These are phyloP conservation scores for Arenaria interpres DNA, from an alignment of 2,113 vertebrate species.

Conservation along the genomic window DNA sequence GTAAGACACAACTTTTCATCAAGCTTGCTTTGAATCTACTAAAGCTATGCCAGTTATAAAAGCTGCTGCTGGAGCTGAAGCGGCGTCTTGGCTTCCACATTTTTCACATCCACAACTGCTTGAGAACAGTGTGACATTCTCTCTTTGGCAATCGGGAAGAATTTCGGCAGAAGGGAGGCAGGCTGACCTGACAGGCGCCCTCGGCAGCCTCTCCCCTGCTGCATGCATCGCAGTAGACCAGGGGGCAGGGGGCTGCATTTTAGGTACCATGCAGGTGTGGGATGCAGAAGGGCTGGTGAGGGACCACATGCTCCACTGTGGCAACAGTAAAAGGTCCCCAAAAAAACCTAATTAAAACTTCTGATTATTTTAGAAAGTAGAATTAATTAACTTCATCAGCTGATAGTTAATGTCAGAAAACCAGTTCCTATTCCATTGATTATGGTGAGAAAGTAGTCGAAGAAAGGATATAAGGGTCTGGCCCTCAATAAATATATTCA, in stretches of 20 bases:
- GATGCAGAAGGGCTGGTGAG: not conserved
- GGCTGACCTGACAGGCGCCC: not conserved
- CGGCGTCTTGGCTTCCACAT: not conserved
- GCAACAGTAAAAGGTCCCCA: not conserved
- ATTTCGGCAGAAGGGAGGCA: not conserved
- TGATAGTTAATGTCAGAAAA: not conserved
- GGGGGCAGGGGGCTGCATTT: not conserved
- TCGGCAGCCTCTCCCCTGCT: not conserved
- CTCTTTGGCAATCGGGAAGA: not conserved
- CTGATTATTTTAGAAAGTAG: not conserved
- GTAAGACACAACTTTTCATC: not conserved
- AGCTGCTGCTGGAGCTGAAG: slow-evolving; percentile 16
- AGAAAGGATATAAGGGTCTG: not conserved
- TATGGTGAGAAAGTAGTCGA: not conserved
- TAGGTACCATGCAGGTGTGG: not conserved
- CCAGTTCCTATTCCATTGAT: not conserved
- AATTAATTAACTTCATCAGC: not conserved
- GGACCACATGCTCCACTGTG: not conserved
- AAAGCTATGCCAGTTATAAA: slow-evolving; percentile 5
- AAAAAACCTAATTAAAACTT: not conserved
- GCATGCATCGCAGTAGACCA: not conserved
- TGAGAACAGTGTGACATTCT: slow-evolving; percentile 28
- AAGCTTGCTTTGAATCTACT: slow-evolving; percentile 2
- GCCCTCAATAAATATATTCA: not conserved
- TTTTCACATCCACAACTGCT: slow-evolving; percentile 1